A percentile compares a stretch with the other conserved stretches of the same genome.
phyloP scores from a whole-genome alignment of 2,888 invertebrate genomes.

The Cantharis lateralis region DNA sequence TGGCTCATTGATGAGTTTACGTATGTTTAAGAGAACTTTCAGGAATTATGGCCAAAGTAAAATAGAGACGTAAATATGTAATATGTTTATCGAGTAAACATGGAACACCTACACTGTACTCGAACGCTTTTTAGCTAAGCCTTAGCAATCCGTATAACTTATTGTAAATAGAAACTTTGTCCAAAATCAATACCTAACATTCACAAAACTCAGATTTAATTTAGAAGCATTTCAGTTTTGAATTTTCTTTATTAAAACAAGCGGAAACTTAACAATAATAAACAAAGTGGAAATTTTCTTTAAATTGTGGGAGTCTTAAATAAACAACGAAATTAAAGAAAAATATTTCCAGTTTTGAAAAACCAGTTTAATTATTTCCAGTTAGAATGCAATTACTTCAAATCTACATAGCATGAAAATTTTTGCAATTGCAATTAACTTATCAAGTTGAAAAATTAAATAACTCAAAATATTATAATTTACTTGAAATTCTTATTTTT shows the following conservation, averaged over 20 bases:
- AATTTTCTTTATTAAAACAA: not conserved
- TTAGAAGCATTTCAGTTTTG: not conserved
- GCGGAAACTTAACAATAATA: not conserved
- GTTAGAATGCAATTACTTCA: not conserved
- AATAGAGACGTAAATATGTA: not conserved
- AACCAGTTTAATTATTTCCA: not conserved
- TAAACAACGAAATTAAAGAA: not conserved
- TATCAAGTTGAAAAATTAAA: too few species aligned
- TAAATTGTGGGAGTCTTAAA: not conserved
- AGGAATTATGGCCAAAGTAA: not conserved
- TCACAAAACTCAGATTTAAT: not conserved
- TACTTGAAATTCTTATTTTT: too few species aligned
- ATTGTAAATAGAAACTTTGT: not conserved
- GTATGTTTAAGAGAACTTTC: too few species aligned
- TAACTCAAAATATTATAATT: too few species aligned
- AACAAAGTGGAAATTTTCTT: not conserved
- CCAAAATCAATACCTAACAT: not conserved
- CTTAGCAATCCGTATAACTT: not conserved
- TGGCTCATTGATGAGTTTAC: too few species aligned
- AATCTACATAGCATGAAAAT: not conserved
- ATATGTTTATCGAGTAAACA: not conserved
- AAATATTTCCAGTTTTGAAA: not conserved
- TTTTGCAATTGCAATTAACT: too few species aligned
- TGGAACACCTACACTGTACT: not conserved
- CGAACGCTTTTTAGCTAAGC: not conserved